Base-by-base conservation (phyloP, 2,113 vertebrate genomes). In the Cardinalis cardinalis region DNA sequence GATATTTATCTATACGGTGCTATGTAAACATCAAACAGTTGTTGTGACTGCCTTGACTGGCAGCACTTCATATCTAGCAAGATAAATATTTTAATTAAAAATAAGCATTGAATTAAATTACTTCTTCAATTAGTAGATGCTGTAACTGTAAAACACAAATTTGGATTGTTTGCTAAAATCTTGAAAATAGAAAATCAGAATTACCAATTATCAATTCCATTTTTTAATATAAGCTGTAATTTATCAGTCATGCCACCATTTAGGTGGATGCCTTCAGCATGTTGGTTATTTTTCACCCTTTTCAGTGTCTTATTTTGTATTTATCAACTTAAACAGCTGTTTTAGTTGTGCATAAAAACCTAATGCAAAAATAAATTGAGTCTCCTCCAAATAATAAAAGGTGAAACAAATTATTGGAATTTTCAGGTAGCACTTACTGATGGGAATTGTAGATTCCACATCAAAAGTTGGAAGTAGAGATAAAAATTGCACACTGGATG, bases 341-440 rank as follows among this genome's bases (percentile, higher is more conserved):
- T 91, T 44, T 56, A 88, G 41, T 68, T 72, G 46, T 64, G 13
- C 43, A 10, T 86, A 49, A 83, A 95, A 88, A 56, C 15, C n/a
- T n/a, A 36, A 66, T 61, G 23, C 51, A 74, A 88, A 89, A 88
- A 53, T 51, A 41, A n/a, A 59, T 64, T 70, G 48, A 60, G 25
- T 84, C 31, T 75, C 15, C 60, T 88, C 46, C 51, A 77, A 64
- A 51, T 81, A 65, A 29, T 26, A 66, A 68, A 78, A 80, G 14
- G 31, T 76, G 61, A 79, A 92, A 69, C 15, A 60, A 80, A 40
- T 34, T 43, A 5, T 52, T 87, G 68, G 18, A 84, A 41, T 88
- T 89, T 95, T 83, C n/a, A 63, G 51, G 36, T 70, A 94, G 91
- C 86, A 94, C 94, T 96, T 96, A 89, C 14, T 79, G 78, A 79